Evolutionary conservation across 2,797 vertebrate genomes (phyloP).

Genomic region (Clarias platycephalus): DNA sequence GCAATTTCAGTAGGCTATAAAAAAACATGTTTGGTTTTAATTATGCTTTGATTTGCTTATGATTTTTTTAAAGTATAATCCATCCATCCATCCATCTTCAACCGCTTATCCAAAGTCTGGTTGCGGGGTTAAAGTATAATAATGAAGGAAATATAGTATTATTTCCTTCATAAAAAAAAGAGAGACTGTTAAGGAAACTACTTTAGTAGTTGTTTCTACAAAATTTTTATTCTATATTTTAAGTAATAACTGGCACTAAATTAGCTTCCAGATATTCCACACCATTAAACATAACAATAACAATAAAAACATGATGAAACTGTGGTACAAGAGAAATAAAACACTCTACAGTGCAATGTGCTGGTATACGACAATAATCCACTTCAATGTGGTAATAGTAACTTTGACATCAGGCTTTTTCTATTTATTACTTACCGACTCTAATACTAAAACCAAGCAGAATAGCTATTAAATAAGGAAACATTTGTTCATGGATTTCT

Average conservation of each 20-base stretch:
- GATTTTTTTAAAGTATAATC: neutral
- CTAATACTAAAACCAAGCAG: neutral
- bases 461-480: neutral
- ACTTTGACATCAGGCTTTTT: neutral
- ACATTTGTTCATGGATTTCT: neutral
- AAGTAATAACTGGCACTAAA: neutral
- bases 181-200: too few species aligned
- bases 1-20: neutral
- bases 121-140: too few species aligned
- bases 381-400: neutral
- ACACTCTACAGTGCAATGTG: neutral
- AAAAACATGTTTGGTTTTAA: neutral
- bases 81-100: too few species aligned
- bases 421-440: neutral
- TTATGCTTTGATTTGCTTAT: neutral
- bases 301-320: neutral
- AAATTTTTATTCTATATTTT: too few species aligned
- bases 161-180: too few species aligned
- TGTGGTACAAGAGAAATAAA: neutral
- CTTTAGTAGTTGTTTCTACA: too few species aligned
- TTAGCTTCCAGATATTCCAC: neutral
- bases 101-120: too few species aligned
- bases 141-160: too few species aligned
- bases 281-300: neutral
- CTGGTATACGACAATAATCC: neutral